Conservation (phyloP, 1,140 invertebrate species). For the Heliothis subflexa region DNA sequence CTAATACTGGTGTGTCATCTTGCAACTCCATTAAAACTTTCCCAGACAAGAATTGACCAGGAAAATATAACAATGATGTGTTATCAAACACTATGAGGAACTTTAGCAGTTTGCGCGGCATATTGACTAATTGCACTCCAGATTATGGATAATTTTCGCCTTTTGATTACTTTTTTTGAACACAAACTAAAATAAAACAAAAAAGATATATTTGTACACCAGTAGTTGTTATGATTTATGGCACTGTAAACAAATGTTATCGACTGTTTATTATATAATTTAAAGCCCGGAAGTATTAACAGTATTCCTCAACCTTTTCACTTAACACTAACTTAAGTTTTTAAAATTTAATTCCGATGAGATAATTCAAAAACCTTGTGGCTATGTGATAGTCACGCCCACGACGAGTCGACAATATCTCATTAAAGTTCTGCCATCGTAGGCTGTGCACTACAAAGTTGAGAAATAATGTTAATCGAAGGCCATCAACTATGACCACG, state of each 20-base stretch:
- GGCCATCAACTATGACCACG: conserved; percentile 58
- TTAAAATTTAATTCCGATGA: conserved; percentile 12
- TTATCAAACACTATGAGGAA: conserved; percentile 98
- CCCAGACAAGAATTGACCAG: conserved; percentile 96
- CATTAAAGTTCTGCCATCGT: conserved; percentile 64
- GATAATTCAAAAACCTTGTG: conserved; percentile 53
- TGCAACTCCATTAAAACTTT: conserved; percentile 96
- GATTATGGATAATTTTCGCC: neutral
- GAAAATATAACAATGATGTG: conserved; percentile 96
- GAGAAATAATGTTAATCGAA: conserved; percentile 72
- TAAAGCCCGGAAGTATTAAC: conserved; percentile 4
- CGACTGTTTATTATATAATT: conserved; percentile 21
- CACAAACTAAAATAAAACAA: neutral
- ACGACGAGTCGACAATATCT: conserved; percentile 60
- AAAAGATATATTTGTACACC: neutral
- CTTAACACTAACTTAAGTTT: neutral
- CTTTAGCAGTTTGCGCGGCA: conserved; percentile 95
- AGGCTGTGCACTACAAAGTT: conserved; percentile 63
- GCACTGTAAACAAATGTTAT: too few relatives aligned
- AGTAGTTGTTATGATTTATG: neutral
- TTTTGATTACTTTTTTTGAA: neutral
- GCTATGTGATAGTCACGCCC: conserved; percentile 64
- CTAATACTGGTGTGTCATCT: conserved; percentile 95
- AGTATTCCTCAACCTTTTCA: conserved; percentile 29
- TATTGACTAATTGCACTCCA: conserved; percentile 74